phyloP scores from a whole-genome alignment of 1,140 invertebrate genomes.

The Halictus rubicundus region DNA sequence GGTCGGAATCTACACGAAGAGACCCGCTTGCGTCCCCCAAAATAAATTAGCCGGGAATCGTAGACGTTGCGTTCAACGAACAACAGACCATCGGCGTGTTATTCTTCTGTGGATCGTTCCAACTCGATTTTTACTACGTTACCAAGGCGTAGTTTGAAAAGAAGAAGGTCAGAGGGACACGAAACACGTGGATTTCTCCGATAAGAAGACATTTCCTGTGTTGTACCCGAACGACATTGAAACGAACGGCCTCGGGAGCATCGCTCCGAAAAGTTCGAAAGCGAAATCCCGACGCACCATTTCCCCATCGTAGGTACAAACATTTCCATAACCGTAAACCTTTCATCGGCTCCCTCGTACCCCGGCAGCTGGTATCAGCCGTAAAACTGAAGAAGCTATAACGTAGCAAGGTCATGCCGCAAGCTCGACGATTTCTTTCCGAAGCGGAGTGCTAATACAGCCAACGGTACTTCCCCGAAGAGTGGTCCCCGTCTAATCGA shows the following conservation, averaged over 20 bases:
- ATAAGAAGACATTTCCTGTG: constrained; percentile 4
- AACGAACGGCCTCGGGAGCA: neutral
- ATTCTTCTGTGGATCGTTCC: too few species aligned
- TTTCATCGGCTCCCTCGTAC: constrained; percentile 52
- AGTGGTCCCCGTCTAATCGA: constrained; percentile 55
- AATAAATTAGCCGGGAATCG: neutral
- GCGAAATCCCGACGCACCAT: constrained; percentile 25
- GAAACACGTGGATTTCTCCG: neutral
- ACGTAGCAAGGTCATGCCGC: constrained; percentile 53
- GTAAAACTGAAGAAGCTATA: constrained; percentile 58
- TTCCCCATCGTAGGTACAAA: constrained; percentile 45
- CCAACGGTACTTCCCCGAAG: constrained; percentile 42
- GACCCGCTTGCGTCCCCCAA: neutral
- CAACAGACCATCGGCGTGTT: too few species aligned
- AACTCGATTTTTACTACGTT: too few species aligned
- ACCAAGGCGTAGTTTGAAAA: too few species aligned
- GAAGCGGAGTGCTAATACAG: constrained; percentile 44
- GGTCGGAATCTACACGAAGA: too few species aligned
- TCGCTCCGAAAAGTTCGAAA: constrained; percentile 19
- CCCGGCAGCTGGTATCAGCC: constrained; percentile 45
- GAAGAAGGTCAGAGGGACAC: too few species aligned
- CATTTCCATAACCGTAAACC: constrained; percentile 61
- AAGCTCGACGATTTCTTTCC: constrained; percentile 56
- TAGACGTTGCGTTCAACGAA: too few species aligned
- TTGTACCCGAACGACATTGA: constrained; percentile 16